A percentile compares a stretch with the other conserved stretches of the same genome.
Evolutionary conservation across 1,140 invertebrate species (phyloP).

Genomic region (Drosophila grimshawi): DNA sequence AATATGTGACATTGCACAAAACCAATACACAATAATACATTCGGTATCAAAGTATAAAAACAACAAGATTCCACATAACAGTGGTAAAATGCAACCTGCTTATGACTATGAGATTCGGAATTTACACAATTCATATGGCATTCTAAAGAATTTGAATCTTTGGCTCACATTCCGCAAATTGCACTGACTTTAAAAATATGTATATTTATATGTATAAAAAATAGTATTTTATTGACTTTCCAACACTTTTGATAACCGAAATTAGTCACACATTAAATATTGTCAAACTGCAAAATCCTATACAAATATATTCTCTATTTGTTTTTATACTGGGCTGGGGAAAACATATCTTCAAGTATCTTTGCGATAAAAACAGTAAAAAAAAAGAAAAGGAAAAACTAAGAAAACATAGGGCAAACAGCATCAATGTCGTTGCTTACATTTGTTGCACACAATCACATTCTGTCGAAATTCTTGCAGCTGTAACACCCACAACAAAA

Average conservation of each 20-base stretch:
- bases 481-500: slow-evolving; percentile 46
- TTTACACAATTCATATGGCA: slow-evolving; percentile 1
- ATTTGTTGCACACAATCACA: slow-evolving; percentile 57
- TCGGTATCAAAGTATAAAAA: not conserved
- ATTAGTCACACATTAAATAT: not conserved
- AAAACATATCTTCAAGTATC: slow-evolving; percentile 24
- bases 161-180: not conserved
- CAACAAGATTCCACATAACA: slow-evolving; percentile 28
- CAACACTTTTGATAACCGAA: not conserved
- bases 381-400: slow-evolving; percentile 13
- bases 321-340: slow-evolving; percentile 1
- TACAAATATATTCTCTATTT: not conserved
- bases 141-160: not conserved
- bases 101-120: slow-evolving; percentile 29
- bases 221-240: not conserved
- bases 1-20: too few relatives aligned
- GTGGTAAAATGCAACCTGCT: slow-evolving; percentile 41
- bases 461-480: slow-evolving; percentile 43
- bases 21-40: too few relatives aligned
- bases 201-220: not conserved
- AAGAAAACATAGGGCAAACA: slow-evolving; percentile 35
- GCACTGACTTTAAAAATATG: not conserved
- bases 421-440: slow-evolving; percentile 70
- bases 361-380: slow-evolving; percentile 3
- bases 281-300: not conserved